These are phyloP conservation scores for Ips typographus DNA, from an alignment of 1,140 invertebrate genomes.

Conservation along the genomic window DNA sequence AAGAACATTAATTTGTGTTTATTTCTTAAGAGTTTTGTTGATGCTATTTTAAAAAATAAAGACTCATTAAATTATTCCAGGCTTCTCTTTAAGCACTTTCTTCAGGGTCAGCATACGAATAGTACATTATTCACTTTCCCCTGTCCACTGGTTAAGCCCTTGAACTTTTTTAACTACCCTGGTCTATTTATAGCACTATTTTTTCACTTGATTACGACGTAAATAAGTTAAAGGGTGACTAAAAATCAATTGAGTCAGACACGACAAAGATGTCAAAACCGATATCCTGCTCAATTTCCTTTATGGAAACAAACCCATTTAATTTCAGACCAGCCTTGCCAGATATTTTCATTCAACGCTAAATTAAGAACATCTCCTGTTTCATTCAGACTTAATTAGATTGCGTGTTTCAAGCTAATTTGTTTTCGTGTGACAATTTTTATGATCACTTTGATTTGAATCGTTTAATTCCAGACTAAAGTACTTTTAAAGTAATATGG, in stretches of 20 bases:
- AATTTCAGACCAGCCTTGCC: no score
- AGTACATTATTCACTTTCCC: background rate
- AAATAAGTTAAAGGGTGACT: constrained; percentile 6
- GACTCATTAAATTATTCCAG: no score
- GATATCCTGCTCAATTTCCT: constrained; percentile 1
- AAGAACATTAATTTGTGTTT: no score
- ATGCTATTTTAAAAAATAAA: no score
- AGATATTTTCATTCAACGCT: no score
- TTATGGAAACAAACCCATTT: no score
- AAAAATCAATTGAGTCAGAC: constrained; percentile 7
- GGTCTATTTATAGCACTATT: background rate
- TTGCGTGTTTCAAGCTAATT: constrained; percentile 1
- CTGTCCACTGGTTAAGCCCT: background rate
- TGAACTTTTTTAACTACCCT: constrained; percentile 7
- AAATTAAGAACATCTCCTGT: no score
- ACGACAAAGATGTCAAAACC: background rate
- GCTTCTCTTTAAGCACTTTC: background rate
- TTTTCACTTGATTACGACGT: constrained; percentile 1
- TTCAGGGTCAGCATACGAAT: background rate
- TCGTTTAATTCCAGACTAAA: background rate
- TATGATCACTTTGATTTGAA: background rate
- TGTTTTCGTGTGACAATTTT: background rate
- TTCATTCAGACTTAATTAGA: background rate
- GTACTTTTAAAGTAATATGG: background rate
- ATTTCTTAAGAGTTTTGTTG: no score